Conservation (phyloP, 1,140 invertebrate species). For the Drosophila bifasciata region DNA sequence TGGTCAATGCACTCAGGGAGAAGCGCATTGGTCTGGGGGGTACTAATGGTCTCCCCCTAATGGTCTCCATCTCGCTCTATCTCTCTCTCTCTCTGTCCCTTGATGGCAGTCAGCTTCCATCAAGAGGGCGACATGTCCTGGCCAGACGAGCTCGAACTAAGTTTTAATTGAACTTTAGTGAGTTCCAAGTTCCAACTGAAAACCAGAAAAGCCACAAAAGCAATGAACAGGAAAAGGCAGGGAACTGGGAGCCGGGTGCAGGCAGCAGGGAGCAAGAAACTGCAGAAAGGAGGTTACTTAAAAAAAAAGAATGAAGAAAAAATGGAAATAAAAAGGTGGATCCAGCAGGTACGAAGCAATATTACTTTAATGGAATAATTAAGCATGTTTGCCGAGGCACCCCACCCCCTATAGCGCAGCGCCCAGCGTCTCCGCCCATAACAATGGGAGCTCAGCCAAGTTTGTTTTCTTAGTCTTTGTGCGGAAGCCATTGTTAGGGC, state of each 20-base stretch:
- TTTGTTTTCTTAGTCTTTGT: constrained; percentile 74
- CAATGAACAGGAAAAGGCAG: constrained; percentile 36
- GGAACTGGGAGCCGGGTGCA: neutral
- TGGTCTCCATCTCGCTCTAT: neutral
- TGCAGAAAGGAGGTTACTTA: neutral
- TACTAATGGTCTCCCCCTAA: constrained; percentile 24
- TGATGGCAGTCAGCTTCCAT: constrained; percentile 2
- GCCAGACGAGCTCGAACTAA: constrained; percentile 52
- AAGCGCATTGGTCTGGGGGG: no score
- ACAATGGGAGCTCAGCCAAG: constrained; percentile 50
- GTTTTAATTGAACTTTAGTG: constrained; percentile 79
- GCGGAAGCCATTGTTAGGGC: constrained; percentile 41
- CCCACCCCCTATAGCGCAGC: no score
- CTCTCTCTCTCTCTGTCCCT: neutral
- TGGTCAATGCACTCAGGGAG: constrained; percentile 66
- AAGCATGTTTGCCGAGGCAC: constrained; percentile 63
- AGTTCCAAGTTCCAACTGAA: constrained; percentile 49
- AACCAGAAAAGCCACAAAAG: constrained; percentile 56
- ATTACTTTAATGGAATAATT: constrained; percentile 80
- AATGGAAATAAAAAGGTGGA: constrained; percentile 51
- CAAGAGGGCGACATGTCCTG: constrained; percentile 20
- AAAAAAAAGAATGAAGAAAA: constrained; percentile 47
- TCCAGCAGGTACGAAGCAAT: constrained; percentile 47
- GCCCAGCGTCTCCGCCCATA: neutral
- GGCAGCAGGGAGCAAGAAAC: neutral